Base-by-base conservation (phyloP, 2,797 vertebrate species). In the Lemur catta region DNA sequence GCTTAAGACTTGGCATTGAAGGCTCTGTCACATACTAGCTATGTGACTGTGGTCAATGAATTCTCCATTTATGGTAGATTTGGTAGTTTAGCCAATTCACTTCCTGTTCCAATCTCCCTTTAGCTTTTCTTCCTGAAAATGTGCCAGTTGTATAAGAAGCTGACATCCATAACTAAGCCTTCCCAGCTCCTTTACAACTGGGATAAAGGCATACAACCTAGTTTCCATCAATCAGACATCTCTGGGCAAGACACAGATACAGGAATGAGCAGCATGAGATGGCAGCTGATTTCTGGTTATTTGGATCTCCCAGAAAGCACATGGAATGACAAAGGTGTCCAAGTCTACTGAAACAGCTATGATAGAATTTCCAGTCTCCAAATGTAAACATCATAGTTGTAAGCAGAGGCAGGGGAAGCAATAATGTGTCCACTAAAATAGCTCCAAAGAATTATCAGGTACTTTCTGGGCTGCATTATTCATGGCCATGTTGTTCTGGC, bases 41-140 rank as follows among this genome's bases (percentile, higher is more conserved):
- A 24, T 63, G 2, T 46, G 38, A 65, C 48, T 59, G 8, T 72
- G 84, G 41, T 85, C 38, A 91, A 35, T 71, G 86, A 92, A 82
- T 48, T 93, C 18, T 79, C 86, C 18, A 80, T 13, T 57, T 94
- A 74, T 3, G 71, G 61, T 28, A 92, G 33, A 92, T 65, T 72
- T 86, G 33, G 57, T 78, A 69, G 72, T 59, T 92, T 41, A 26
- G 69, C 33, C 52, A 72, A 46, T 28, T 79, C 17, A 43, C 43
- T 59, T 85, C 50, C 57, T 65, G 85, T 71, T 61, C n/a, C 28
- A 89, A 79, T 48, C 9, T 9, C 14, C 9, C 20, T 43, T 91
- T 91, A 87, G 38, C 26, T 72, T 97, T 93, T 80, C n/a, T 95
- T 89, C 33, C 28, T 72, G 61, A 50, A 89, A 95, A 80, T 38